phyloP scores from a whole-genome alignment of 23 tunicate genomes.

The Halocynthia roretzi region DNA sequence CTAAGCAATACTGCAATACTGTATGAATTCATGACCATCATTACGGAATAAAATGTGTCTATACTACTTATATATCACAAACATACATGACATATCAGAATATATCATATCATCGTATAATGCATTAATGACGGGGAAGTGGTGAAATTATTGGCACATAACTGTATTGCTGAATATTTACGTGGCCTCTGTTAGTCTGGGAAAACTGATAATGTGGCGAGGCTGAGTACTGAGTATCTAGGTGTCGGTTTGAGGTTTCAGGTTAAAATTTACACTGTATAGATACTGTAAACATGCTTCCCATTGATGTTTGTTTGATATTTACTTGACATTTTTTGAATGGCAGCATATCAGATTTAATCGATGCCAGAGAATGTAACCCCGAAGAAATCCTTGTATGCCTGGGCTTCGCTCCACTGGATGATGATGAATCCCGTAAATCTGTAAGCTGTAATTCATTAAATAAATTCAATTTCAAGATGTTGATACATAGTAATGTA shows the following conservation, averaged over 20 bases:
- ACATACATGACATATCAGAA: no score
- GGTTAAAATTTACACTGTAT: not conserved
- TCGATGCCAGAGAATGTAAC: conserved; percentile 61
- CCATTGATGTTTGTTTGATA: not conserved
- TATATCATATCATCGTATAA: no score
- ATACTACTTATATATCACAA: no score
- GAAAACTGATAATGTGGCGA: not conserved
- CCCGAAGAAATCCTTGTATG: conserved; percentile 43
- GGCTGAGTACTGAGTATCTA: not conserved
- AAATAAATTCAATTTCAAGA: not conserved
- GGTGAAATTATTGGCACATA: no score
- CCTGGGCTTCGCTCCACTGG: conserved; percentile 37
- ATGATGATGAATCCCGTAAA: conserved; percentile 18
- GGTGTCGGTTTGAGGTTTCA: not conserved
- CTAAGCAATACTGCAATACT: no score
- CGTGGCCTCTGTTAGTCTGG: no score
- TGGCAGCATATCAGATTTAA: conserved; percentile 51
- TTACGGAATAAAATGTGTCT: no score
- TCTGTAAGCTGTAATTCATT: conserved; percentile 36
- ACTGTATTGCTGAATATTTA: no score
- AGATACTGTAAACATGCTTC: not conserved
- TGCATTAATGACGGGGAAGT: no score
- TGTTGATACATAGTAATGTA: no score
- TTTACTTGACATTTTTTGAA: no score
- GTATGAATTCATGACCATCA: no score